These are phyloP conservation scores for Drosophila helvetica DNA, from an alignment of 2,888 invertebrate species.

Conservation along the genomic window DNA sequence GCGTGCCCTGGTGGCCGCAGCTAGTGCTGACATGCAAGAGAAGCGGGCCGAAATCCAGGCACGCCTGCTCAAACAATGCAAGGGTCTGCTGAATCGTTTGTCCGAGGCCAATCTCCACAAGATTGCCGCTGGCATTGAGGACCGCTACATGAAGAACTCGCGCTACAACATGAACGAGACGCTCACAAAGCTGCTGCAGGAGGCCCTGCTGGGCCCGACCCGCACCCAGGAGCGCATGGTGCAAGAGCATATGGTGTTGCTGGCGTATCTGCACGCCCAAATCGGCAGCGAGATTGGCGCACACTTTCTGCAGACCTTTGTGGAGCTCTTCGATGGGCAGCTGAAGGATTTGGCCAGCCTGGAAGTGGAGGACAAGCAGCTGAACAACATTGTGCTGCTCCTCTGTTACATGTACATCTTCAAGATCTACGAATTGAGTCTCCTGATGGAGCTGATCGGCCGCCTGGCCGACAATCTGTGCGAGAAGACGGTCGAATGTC, in stretches of 20 bases:
- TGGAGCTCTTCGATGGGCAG: conserved; percentile 88
- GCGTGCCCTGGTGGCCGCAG: conserved; percentile 85
- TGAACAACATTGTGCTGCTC: conserved; percentile 92
- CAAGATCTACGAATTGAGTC: conserved; percentile 90
- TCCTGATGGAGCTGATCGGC: conserved; percentile 92
- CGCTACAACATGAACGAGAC: conserved; percentile 93
- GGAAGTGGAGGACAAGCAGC: conserved; percentile 89
- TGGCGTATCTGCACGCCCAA: conserved; percentile 94
- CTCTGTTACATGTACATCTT: conserved; percentile 94
- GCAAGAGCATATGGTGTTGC: conserved; percentile 92
- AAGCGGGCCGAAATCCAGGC: conserved; percentile 86
- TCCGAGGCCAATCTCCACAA: conserved; percentile 94
- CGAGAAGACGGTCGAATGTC: conserved; percentile 94
- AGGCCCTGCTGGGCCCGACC: conserved; percentile 87
- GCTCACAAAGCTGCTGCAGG: conserved; percentile 88
- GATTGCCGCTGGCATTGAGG: conserved; percentile 91
- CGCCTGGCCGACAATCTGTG: conserved; percentile 86
- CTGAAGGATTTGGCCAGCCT: conserved; percentile 83
- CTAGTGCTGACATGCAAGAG: conserved; percentile 78
- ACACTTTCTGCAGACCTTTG: conserved; percentile 91
- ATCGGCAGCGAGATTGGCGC: conserved; percentile 96
- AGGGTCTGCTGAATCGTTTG: conserved; percentile 93
- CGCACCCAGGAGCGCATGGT: conserved; percentile 90
- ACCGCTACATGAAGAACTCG: conserved; percentile 90
- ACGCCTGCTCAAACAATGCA: conserved; percentile 91